Conservation (phyloP, 1,140 invertebrate genomes). For the Cryptotermes secundus region DNA sequence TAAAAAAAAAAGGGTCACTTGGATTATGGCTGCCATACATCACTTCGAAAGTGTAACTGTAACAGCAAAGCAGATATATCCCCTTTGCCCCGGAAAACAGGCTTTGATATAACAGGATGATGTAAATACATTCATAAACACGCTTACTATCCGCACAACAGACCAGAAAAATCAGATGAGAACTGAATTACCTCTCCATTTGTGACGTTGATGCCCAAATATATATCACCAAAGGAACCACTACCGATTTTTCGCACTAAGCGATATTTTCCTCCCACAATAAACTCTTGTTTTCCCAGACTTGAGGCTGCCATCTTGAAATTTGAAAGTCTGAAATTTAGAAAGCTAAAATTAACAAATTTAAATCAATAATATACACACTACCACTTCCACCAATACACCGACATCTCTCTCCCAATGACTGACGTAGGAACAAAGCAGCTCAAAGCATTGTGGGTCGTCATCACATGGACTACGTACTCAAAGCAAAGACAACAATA, state of each 20-base stretch:
- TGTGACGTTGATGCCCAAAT: conserved; percentile 92
- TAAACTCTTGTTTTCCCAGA: conserved; percentile 63
- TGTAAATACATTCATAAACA: neutral
- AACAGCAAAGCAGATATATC: neutral
- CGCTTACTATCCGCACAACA: neutral
- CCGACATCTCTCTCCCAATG: conserved; percentile 48
- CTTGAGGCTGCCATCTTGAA: conserved; percentile 41
- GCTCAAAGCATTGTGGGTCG: conserved; percentile 21
- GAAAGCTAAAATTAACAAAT: conserved; percentile 36
- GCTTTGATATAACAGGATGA: neutral
- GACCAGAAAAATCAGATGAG: neutral
- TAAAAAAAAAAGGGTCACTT: neutral
- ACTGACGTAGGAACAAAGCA: conserved; percentile 34
- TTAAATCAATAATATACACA: conserved; percentile 38
- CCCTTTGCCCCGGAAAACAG: neutral
- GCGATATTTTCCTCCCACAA: conserved; percentile 90
- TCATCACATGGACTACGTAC: neutral
- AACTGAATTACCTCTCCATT: conserved; percentile 82
- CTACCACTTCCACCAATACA: conserved; percentile 46
- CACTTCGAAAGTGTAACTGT: neutral
- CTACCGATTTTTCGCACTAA: conserved; percentile 96
- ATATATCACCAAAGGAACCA: conserved; percentile 99
- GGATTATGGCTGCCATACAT: conserved; percentile 14
- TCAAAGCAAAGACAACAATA: neutral
- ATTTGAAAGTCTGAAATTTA: conserved; percentile 30